Evolutionary conservation across 2,797 vertebrate species (phyloP).

Genomic region (Choloepus didactylus): DNA sequence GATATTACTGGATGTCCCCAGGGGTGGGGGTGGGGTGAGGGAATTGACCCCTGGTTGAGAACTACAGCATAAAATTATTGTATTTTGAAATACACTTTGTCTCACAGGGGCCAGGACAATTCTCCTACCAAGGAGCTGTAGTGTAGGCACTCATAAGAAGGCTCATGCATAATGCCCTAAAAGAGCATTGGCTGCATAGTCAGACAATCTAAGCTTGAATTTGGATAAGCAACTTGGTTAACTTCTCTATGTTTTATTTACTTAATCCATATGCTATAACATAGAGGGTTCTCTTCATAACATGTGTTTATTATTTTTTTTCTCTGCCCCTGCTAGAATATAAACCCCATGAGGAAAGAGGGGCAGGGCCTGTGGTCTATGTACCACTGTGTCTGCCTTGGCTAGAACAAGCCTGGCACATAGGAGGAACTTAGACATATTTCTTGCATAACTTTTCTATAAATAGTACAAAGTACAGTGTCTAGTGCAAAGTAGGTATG

Average conservation of each 20-base stretch:
- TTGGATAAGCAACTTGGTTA: not conserved
- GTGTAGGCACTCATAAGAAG: not conserved
- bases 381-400: not conserved
- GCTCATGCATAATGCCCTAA: not conserved
- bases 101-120: not conserved
- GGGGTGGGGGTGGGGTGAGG: not conserved
- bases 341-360: not conserved
- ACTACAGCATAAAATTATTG: not conserved
- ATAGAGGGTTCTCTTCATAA: not conserved
- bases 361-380: not conserved
- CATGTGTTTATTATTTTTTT: not conserved
- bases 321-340: not conserved
- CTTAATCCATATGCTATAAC: not conserved
- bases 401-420: not conserved
- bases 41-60: not conserved
- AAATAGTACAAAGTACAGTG: not conserved
- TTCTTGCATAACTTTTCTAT: slow-evolving; percentile 4
- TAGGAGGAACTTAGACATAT: not conserved
- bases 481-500: not conserved
- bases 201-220: slow-evolving; percentile 33
- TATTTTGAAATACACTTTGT: not conserved
- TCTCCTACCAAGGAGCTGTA: not conserved
- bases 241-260: slow-evolving; percentile 4
- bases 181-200: not conserved
- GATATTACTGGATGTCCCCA: not conserved